Base-by-base conservation (phyloP, 2,113 vertebrate species). In the Seriola quinqueradiata region DNA sequence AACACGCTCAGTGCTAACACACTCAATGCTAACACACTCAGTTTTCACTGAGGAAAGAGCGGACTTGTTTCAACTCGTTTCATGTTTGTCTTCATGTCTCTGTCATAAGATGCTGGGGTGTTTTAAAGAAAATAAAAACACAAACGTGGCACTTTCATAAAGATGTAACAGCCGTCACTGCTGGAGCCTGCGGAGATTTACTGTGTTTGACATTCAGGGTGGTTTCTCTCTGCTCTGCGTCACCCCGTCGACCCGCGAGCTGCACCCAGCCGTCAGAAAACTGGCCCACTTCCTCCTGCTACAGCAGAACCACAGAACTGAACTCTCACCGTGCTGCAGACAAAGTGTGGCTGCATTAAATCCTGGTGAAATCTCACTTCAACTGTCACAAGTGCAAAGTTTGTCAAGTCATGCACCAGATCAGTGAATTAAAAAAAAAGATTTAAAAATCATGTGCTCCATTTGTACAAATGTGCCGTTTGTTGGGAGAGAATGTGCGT, bases 391-490 rank as follows among this genome's bases (percentile, higher is more conserved):
- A 61, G 42, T 19, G 40, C 2, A 57, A 32, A n/a, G 50, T 36
- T 25, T 13, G 34, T 25, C 14, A 16, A 17, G 64, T 59, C 28
- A 38, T 4, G 21, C 64, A 46, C 4, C 38, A 32, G 38, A 44
- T 0, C 28, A 13, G 8, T 2, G 2, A 68, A 5, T 23, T 6
- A 16, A 50, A 54, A 21, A 54, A 54, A 54, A 25, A 44, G 2
- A 28, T 2, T 28, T 28, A 28, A 28, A 4, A 67, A 67, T 69
- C 40, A 68, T 71, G 65, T 40, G 72, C 65, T 64, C n/a, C 19
- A 8, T 48, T 70, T 48, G 28, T 69, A 73, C 55, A 83, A 78
- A 68, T 40, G 63, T 63, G 38, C 9, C 23, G 1, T 73, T 83
- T 77, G 68, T 66, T 77, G 6, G 10, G 10, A 60, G 11, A 60